phyloP scores from a whole-genome alignment of 2,888 invertebrate species.

The Troides helena region DNA sequence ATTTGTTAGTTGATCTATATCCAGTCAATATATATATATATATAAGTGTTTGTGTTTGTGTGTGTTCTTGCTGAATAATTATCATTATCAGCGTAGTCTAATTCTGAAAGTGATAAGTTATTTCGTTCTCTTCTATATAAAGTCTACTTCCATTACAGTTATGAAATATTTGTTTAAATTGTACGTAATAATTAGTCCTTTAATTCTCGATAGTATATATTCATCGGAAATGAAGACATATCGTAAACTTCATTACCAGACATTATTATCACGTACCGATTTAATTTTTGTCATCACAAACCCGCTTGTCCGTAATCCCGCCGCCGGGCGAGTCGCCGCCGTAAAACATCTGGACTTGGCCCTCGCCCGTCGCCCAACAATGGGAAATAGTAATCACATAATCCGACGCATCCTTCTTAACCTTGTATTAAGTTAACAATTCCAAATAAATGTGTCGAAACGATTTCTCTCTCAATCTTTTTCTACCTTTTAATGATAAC shows the following conservation, averaged over 20 bases:
- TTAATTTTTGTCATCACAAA: slow-evolving; percentile 7
- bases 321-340: neutral
- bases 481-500: neutral
- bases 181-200: neutral
- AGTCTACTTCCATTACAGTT: too few species aligned
- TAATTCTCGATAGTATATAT: neutral
- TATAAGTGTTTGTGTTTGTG: too few species aligned
- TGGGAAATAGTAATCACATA: slow-evolving; percentile 10
- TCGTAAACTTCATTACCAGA: neutral
- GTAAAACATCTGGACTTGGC: slow-evolving; percentile 10
- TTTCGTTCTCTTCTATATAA: too few species aligned
- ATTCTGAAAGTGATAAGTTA: too few species aligned
- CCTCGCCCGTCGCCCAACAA: slow-evolving; percentile 8
- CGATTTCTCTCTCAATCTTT: neutral
- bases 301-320: slow-evolving; percentile 14
- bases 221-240: neutral
- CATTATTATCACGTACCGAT: slow-evolving; percentile 5
- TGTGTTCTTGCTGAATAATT: too few species aligned
- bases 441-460: neutral
- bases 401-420: slow-evolving; percentile 23
- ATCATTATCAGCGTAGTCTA: too few species aligned
- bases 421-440: slow-evolving; percentile 5
- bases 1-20: too few species aligned
- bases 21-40: too few species aligned
- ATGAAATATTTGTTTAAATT: neutral